Conservation (phyloP, 1,140 invertebrate species). For the Drosophila leontia region DNA sequence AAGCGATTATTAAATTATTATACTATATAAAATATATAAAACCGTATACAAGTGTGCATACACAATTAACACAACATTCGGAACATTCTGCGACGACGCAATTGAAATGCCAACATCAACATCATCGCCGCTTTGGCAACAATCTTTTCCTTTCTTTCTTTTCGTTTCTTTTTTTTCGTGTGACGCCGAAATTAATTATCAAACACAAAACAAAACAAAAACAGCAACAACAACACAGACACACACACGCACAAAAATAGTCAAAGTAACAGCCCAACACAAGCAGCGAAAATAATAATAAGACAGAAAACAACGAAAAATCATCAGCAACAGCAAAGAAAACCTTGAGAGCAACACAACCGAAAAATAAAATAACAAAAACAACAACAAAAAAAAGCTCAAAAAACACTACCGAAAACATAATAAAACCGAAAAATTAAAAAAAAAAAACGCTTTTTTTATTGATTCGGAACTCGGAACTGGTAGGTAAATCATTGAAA, state of each 20-base stretch:
- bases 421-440: slow-evolving; percentile 49
- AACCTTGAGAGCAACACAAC: slow-evolving; percentile 49
- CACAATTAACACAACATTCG: slow-evolving; percentile 12
- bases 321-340: slow-evolving; percentile 35
- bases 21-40: background rate
- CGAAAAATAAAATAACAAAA: slow-evolving; percentile 19
- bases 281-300: slow-evolving; percentile 35
- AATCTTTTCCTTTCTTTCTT: slow-evolving; percentile 1
- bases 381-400: slow-evolving; percentile 7
- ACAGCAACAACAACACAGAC: background rate
- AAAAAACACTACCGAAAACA: slow-evolving; percentile 11
- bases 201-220: slow-evolving; percentile 34
- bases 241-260: background rate
- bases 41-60: background rate
- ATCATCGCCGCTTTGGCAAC: slow-evolving; percentile 2
- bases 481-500: slow-evolving; percentile 46
- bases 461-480: slow-evolving; percentile 55
- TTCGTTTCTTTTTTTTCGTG: background rate
- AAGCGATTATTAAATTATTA: slow-evolving; percentile 15
- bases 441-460: slow-evolving; percentile 49
- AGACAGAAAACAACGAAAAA: slow-evolving; percentile 11
- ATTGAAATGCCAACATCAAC: slow-evolving; percentile 38
- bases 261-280: slow-evolving; percentile 25
- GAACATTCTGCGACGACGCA: slow-evolving; percentile 13
- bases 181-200: slow-evolving; percentile 45